Evolutionary conservation across 2,797 vertebrate genomes (phyloP), one percentile per base, ranked within the genome.

Genomic region (Brachymystax lenok): DNA sequence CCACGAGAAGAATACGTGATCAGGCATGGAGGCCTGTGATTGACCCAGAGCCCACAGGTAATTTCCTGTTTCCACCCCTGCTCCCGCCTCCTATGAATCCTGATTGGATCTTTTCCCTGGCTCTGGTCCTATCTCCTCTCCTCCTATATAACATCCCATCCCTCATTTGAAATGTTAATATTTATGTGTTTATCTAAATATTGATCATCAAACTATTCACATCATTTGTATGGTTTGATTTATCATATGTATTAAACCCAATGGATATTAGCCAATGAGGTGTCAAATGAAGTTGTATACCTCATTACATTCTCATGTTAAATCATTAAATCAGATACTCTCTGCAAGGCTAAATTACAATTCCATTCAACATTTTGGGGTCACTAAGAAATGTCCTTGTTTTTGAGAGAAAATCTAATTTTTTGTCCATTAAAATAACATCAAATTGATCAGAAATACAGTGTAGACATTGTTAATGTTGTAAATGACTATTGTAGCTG

Each of bases 21-120:
- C 76, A 91, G 82, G 91, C 93, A 27, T 94, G 92, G 92, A 92
- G 93, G 83, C 92, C 93, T 84, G 85, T 69, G 4, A 3, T 83
- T 80, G 83, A 88, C 35, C 73, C 83, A 74, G 88, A 86, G 63
- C 82, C 80, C 68, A 61, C 87, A 94, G 93, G 92, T 93, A 92
- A 75, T 70, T 70, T 74, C 50, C 78, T 79, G 27, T 66, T 69
- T 17, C 72, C 5, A 0, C 40, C 40, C 10, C 40, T 46, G 40
- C 40, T 46, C 40, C 40, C 40, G 10, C 40, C 40, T 35, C 5
- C 27, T 35, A 19, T 51, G 73, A 30, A n/a, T 51, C 16, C 27
- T 8, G 4, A 71, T 59, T 21, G 28, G 35, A 72, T n/a, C 56
- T 67, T 16, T 28, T 33, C 40, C 69, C 67, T 13, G 63, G 10